These are phyloP conservation scores for Napeogenes inachia DNA, from an alignment of 2,888 invertebrate species.

Conservation along the genomic window DNA sequence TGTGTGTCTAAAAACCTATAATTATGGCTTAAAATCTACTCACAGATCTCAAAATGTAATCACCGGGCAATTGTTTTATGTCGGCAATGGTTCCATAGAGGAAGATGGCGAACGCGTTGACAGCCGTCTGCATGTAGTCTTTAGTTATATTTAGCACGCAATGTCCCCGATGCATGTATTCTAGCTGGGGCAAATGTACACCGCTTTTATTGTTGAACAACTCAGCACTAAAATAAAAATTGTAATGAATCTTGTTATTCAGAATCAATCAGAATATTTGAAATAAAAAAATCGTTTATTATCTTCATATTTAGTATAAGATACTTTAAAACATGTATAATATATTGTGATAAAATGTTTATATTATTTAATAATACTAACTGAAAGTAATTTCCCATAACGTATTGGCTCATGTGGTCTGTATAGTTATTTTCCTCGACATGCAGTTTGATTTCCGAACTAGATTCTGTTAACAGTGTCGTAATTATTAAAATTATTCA, in stretches of 20 bases:
- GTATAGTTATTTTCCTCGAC: slow-evolving; percentile 7
- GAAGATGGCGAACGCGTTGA: slow-evolving; percentile 63
- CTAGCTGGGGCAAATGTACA: slow-evolving; percentile 51
- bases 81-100: slow-evolving; percentile 50
- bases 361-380: slow-evolving; percentile 15
- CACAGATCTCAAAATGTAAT: slow-evolving; percentile 59
- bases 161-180: slow-evolving; percentile 49
- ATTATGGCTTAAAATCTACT: slow-evolving; percentile 27
- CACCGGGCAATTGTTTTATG: slow-evolving; percentile 46
- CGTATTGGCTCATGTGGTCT: slow-evolving; percentile 18
- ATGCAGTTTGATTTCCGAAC: not conserved
- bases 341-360: not conserved
- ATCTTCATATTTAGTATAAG: no score
- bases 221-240: slow-evolving; percentile 43
- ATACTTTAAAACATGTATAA: no score
- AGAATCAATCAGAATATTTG: no score
- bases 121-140: slow-evolving; percentile 66
- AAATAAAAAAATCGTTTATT: no score
- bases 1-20: not conserved
- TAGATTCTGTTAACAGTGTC: slow-evolving; percentile 10
- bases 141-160: slow-evolving; percentile 44
- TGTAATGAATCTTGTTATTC: not conserved
- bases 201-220: slow-evolving; percentile 45
- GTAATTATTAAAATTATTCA: no score
- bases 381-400: slow-evolving; percentile 27